Evolutionary conservation across 2,113 vertebrate species (phyloP), one percentile per base, ranked within the genome.

Genomic region (Zosterops lateralis): DNA sequence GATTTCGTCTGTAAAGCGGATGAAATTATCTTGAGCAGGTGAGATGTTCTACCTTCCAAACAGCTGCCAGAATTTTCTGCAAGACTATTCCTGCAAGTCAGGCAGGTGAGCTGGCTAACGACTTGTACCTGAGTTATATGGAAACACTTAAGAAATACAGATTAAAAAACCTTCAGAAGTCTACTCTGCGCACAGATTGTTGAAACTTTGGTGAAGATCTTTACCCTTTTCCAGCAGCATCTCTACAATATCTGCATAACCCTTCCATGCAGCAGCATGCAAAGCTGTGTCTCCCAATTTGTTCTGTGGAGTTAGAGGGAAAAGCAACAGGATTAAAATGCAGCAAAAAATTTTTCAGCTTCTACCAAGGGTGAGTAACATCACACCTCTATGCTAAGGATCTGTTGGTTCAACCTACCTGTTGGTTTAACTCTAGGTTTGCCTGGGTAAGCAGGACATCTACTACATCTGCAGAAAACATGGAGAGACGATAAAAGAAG

Each of bases 241-340:
- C 98, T 99, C 98, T 96, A 99, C 98, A 86, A 99, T 99, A 96
- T 99, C 99, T 88, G 98, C 98, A 91, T 99, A 99, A 85, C 99
- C 99, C 80, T 99, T 99, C 99, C 99, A 99, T 76, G 99, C 98
- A 84, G 99, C 99, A 91, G 99, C 99, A 40, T 99, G 99, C 95
- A 99, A 97, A 94, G 97, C 93, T 17, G 99, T 99, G 97, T 99
- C 99, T 84, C 99, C 99, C 76, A 99, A 97, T 98, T 99, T 99
- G 98, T 99, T 99, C 99, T 99, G 95, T 66, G 72, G 78, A 96
- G 87, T 95, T 66, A 97, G 87, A 95, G 93, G 85, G 87, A 84
- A 96, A 96, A 93, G 75, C 7, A 90, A 70, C 76, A 96, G 80
- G 77, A 94, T 93, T 73, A 93, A 96, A 96, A 94, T 3, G 86